Percentiles rank a stretch among this genome's conserved stretches.
Conservation (phyloP, 2,888 invertebrate species). For the Protophormia terraenovae region DNA sequence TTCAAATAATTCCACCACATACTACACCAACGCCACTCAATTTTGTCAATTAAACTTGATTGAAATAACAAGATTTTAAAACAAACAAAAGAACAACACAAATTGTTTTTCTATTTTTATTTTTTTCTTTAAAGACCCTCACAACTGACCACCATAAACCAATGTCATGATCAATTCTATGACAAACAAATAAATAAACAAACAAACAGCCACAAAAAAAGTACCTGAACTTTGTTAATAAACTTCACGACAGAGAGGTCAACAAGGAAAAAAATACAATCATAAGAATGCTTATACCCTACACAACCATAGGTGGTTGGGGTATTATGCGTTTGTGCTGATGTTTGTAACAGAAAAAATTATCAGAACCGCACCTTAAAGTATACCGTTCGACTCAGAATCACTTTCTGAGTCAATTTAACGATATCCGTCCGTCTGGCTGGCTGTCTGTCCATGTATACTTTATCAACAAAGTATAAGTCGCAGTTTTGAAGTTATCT, state of each 20-base stretch:
- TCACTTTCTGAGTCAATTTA: no score
- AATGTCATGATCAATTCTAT: conserved; percentile 33
- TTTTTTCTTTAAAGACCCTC: background rate
- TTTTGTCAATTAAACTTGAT: conserved; percentile 13
- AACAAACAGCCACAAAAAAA: background rate
- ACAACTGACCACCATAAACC: background rate
- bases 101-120: background rate
- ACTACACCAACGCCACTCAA: background rate
- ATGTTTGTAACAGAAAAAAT: no score
- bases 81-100: background rate
- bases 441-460: no score
- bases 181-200: background rate
- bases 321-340: no score
- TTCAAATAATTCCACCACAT: background rate
- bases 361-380: no score
- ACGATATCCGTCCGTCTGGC: no score
- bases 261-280: conserved; percentile 2
- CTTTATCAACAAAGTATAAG: no score
- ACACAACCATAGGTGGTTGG: no score
- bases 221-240: conserved; percentile 10
- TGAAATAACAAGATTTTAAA: conserved; percentile 10
- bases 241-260: conserved; percentile 4
- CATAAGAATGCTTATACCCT: background rate
- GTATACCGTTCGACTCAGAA: no score
- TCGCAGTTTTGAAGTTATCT: no score